Evolutionary conservation across 2,113 vertebrate genomes (phyloP).

Genomic region (Macquaria ambigua): DNA sequence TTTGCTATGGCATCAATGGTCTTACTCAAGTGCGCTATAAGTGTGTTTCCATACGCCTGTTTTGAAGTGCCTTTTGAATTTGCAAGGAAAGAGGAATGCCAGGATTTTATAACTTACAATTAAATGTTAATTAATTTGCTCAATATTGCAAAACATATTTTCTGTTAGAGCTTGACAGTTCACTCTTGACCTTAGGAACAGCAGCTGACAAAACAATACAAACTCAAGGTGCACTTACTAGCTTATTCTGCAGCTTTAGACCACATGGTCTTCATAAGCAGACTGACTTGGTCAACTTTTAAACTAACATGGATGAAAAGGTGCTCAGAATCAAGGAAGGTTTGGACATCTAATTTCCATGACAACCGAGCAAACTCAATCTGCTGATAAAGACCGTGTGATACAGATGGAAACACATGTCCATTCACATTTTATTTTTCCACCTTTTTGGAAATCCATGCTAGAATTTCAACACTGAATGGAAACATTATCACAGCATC

Average conservation of each 20-base stretch:
- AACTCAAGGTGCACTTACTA: background rate
- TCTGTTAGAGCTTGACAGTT: background rate
- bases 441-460: background rate
- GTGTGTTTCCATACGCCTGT: conserved; percentile 30
- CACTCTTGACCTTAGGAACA: background rate
- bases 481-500: background rate
- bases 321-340: background rate
- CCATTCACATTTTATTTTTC: background rate
- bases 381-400: background rate
- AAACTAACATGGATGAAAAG: background rate
- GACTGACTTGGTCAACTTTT: background rate
- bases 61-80: conserved; percentile 44
- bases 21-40: conserved; percentile 42
- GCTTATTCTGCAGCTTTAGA: background rate
- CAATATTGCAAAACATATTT: background rate
- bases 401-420: background rate
- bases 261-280: background rate
- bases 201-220: background rate
- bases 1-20: conserved; percentile 54
- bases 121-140: conserved; percentile 5
- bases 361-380: background rate
- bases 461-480: background rate
- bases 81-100: background rate
- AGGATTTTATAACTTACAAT: background rate
- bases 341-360: background rate